Evolutionary conservation across 2,113 vertebrate genomes (phyloP).

Genomic region (Malurus melanocephalus): DNA sequence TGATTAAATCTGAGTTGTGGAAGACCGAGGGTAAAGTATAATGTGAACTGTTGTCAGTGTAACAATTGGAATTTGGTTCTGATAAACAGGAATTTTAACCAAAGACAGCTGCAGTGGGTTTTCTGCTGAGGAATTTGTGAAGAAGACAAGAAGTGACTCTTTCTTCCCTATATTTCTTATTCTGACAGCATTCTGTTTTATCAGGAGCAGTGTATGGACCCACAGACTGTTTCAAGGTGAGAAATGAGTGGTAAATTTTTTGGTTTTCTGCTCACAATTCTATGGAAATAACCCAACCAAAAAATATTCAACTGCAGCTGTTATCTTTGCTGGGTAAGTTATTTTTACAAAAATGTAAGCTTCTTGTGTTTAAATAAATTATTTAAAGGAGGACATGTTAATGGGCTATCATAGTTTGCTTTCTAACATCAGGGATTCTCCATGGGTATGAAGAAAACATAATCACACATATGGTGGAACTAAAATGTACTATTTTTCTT

Average conservation of each 20-base stretch:
- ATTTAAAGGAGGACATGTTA: slow-evolving; percentile 16
- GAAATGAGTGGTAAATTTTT: not conserved
- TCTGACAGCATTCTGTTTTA: not conserved
- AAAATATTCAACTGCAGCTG: not conserved
- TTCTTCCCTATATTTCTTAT: not conserved
- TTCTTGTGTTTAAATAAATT: not conserved
- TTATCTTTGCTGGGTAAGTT: not conserved
- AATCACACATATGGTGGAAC: slow-evolving; percentile 62
- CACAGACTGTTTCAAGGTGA: not conserved
- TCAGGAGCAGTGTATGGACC: not conserved
- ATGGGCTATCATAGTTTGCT: slow-evolving; percentile 25
- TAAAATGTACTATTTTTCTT: slow-evolving; percentile 54
- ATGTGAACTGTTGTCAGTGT: not conserved
- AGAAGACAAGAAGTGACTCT: not conserved
- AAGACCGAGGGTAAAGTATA: not conserved
- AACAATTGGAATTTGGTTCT: not conserved
- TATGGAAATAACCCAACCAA: not conserved
- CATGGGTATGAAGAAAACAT: slow-evolving; percentile 51
- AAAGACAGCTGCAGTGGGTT: not conserved
- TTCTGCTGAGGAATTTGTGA: not conserved
- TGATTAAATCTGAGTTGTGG: not conserved
- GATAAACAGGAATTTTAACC: not conserved
- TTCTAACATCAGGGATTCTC: slow-evolving; percentile 46
- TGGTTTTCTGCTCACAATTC: not conserved
- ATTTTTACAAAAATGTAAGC: not conserved